Percentiles rank a stretch among this genome's conserved stretches.
Conservation (phyloP, 2,888 invertebrate species). For the Plagodis pulveraria region DNA sequence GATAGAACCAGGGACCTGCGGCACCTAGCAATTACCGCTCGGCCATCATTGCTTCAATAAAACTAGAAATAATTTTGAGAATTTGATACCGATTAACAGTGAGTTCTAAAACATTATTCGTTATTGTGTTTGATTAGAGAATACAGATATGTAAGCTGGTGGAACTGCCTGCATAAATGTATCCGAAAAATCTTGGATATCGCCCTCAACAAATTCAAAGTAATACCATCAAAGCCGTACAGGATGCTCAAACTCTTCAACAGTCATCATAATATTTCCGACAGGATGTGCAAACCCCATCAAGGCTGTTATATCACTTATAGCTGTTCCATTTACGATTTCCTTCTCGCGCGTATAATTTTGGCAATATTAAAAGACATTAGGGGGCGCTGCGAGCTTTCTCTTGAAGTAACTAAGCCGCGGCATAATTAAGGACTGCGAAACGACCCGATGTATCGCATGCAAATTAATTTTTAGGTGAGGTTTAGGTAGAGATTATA, state of each 20-base stretch:
- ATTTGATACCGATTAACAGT: too few relatives aligned
- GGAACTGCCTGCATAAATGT: too few relatives aligned
- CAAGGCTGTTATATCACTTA: slow-evolving; percentile 18
- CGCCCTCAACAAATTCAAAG: background rate
- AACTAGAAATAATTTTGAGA: too few relatives aligned
- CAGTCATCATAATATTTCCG: slow-evolving; percentile 20
- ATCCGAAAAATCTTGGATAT: background rate
- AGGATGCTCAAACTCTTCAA: slow-evolving; percentile 19
- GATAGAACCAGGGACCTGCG: too few relatives aligned
- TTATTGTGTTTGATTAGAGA: too few relatives aligned
- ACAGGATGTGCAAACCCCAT: slow-evolving; percentile 21
- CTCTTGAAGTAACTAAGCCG: slow-evolving; percentile 20
- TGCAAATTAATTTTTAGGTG: slow-evolving; percentile 19
- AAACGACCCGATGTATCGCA: slow-evolving; percentile 16
- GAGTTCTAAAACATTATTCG: too few relatives aligned
- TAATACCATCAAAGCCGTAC: slow-evolving; percentile 6
- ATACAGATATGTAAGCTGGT: too few relatives aligned
- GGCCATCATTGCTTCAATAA: too few relatives aligned
- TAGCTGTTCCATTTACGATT: slow-evolving; percentile 23
- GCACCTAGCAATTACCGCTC: too few relatives aligned
- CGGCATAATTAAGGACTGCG: slow-evolving; percentile 22
- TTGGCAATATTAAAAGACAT: slow-evolving; percentile 42
- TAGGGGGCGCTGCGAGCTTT: slow-evolving; percentile 27
- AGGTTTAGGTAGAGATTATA: background rate
- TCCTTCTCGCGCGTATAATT: slow-evolving; percentile 25